Percentiles rank a stretch among this genome's conserved stretches.
Evolutionary conservation across 2,113 vertebrate species (phyloP).

Genomic region (Barbus barbus): DNA sequence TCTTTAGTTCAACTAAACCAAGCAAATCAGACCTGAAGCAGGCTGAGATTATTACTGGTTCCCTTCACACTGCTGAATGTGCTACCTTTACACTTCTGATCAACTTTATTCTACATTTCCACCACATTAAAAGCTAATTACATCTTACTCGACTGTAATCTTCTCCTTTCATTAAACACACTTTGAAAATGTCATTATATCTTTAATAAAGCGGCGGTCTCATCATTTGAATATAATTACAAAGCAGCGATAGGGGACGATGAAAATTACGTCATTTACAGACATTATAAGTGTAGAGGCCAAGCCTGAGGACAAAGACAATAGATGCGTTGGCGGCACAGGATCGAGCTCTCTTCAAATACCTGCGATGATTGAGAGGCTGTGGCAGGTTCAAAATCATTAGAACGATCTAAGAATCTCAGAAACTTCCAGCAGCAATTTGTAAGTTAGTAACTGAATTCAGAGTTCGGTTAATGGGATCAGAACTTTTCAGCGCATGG

Average conservation of each 20-base stretch:
- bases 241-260: slow-evolving; percentile 43
- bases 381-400: slow-evolving; percentile 30
- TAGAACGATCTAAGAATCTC: not conserved
- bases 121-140: slow-evolving; percentile 17
- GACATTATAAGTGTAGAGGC: slow-evolving; percentile 5
- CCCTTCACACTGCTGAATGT: not conserved
- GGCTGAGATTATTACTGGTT: not conserved
- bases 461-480: not conserved
- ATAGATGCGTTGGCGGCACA: slow-evolving; percentile 17
- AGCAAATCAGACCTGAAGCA: not conserved
- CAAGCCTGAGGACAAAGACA: slow-evolving; percentile 31
- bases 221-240: slow-evolving; percentile 41
- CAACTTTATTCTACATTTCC: slow-evolving; percentile 43
- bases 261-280: slow-evolving; percentile 43
- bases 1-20: not conserved
- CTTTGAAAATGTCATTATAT: slow-evolving; percentile 52
- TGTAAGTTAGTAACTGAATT: slow-evolving; percentile 1
- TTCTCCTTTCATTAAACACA: slow-evolving; percentile 41
- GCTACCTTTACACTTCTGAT: slow-evolving; percentile 30
- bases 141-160: slow-evolving; percentile 47
- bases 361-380: slow-evolving; percentile 19
- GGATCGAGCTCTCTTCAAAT: slow-evolving; percentile 25
- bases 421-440: slow-evolving; percentile 15
- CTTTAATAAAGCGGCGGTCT: slow-evolving; percentile 44
- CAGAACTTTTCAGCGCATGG: not conserved